These are phyloP conservation scores for Gryllus bimaculatus DNA, from an alignment of 1,140 invertebrate genomes.

Conservation along the genomic window DNA sequence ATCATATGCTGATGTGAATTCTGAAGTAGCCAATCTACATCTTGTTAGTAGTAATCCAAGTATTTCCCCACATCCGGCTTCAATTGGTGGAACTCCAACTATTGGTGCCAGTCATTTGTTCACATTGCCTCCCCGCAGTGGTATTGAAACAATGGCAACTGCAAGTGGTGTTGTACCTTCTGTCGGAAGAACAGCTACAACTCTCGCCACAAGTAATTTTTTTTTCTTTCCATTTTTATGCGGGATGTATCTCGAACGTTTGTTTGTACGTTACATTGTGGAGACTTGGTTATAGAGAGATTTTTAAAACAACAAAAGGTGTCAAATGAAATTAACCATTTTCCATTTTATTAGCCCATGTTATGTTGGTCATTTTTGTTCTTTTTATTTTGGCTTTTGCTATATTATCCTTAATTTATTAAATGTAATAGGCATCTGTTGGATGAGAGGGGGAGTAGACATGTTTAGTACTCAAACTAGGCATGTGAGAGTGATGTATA, in stretches of 20 bases:
- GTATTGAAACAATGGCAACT: slow-evolving; percentile 23
- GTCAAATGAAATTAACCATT: no score
- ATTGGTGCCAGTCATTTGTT: slow-evolving; percentile 17
- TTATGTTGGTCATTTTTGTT: no score
- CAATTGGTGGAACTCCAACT: slow-evolving; percentile 23
- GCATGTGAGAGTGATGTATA: no score
- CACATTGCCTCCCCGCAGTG: slow-evolving; percentile 23
- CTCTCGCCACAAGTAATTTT: slow-evolving; percentile 23
- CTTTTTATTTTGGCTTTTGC: no score
- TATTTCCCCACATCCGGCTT: slow-evolving; percentile 23
- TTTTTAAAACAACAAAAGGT: no score
- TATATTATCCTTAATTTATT: no score
- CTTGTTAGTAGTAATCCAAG: slow-evolving; percentile 7
- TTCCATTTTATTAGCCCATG: no score
- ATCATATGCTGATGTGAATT: background rate
- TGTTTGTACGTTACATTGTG: background rate
- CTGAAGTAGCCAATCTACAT: slow-evolving; percentile 9
- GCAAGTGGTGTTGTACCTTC: slow-evolving; percentile 26
- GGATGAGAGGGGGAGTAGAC: no score
- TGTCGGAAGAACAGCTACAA: slow-evolving; percentile 22
- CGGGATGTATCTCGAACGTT: background rate
- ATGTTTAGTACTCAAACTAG: no score
- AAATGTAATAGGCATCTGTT: no score
- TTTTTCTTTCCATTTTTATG: background rate
- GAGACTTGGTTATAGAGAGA: no score